Evolutionary conservation across 2,113 vertebrate species (phyloP).

Genomic region (Planiliza haematocheilus): DNA sequence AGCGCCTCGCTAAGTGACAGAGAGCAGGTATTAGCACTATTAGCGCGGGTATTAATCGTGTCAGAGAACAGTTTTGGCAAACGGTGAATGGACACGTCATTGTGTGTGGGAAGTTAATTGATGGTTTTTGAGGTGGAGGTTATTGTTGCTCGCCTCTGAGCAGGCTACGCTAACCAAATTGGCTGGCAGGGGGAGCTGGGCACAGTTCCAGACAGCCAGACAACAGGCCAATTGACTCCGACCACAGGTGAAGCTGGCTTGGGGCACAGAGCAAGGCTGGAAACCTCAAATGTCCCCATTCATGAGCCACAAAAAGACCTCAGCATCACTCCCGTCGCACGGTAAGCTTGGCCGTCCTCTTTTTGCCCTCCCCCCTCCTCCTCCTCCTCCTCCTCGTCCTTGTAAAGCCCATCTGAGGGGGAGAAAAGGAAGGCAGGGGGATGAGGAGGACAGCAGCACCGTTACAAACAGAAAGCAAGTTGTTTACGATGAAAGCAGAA

Average conservation of each 20-base stretch:
- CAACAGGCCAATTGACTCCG: slow-evolving; percentile 79
- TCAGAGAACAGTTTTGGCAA: slow-evolving; percentile 69
- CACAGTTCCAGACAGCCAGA: slow-evolving; percentile 71
- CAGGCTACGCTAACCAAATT: slow-evolving; percentile 58
- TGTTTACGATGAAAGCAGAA: slow-evolving; percentile 84
- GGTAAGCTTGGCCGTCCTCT: slow-evolving; percentile 49
- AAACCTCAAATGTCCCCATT: slow-evolving; percentile 78
- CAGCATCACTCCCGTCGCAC: slow-evolving; percentile 51
- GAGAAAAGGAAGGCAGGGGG: slow-evolving; percentile 65
- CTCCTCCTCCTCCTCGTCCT: slow-evolving; percentile 12
- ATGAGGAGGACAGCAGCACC: slow-evolving; percentile 61
- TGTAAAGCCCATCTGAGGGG: slow-evolving; percentile 61
- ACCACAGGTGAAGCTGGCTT: slow-evolving; percentile 80
- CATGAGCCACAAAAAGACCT: slow-evolving; percentile 69
- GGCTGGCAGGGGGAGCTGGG: slow-evolving; percentile 64
- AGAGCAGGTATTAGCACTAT: slow-evolving; percentile 66
- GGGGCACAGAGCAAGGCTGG: slow-evolving; percentile 67
- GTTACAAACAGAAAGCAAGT: slow-evolving; percentile 87
- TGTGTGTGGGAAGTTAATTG: slow-evolving; percentile 66
- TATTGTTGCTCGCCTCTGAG: slow-evolving; percentile 66
- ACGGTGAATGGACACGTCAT: slow-evolving; percentile 68
- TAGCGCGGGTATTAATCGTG: slow-evolving; percentile 55
- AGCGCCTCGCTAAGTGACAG: slow-evolving; percentile 37
- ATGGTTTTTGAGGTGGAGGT: slow-evolving; percentile 59
- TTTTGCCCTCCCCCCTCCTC: slow-evolving; percentile 20